Base-by-base conservation (phyloP, 2,113 vertebrate species). In the Nerophis lumbriciformis region DNA sequence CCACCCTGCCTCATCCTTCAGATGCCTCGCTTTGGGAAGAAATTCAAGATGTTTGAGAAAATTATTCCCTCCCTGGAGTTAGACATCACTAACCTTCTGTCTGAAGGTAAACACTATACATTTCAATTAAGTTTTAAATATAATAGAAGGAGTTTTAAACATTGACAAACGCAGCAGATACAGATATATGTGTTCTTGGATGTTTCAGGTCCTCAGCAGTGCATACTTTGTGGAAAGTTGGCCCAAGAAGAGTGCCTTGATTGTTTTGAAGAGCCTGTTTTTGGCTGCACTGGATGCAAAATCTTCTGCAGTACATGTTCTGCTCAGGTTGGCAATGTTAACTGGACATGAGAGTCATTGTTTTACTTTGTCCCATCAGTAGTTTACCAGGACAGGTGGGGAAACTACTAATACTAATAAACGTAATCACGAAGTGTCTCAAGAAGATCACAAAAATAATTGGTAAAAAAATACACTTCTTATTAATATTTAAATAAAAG, bases 21-120 rank as follows among this genome's bases (percentile, higher is more conserved):
- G 82, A 95, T 94, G 92, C 94, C 94, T 0, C 93, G 94, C 11
- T 95, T 94, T 58, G 94, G 94, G 37, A 96, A 95, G 82, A 92
- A 93, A 51, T 96, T 94, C 71, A 96, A 96, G 80, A 94, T 96
- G 94, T 96, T 95, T 80, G 91, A 91, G 38, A 96, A 94, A 82
- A 96, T 96, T 53, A 81, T 94, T 55, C 94, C 94, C 0, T 94
- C 94, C 15, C 61, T 94, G 72, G 91, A 95, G 80, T 82, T 96
- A 73, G 94, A 96, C 76, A 73, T 96, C 65, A 94, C 93, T 0
- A 89, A 91, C 62, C 90, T 96, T 38, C 89, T 96, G 19, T 87
- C 88, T 21, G 88, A 94, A 68, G 92, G 94, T 96, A 12, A 10
- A 28, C 28, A 45, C 13, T 28, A 28, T 28, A 28, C 28, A 28